Percentiles rank a stretch among this genome's conserved stretches.
These are phyloP conservation scores for Syngnathus typhle DNA, from an alignment of 2,113 vertebrate species.

Conservation along the genomic window DNA sequence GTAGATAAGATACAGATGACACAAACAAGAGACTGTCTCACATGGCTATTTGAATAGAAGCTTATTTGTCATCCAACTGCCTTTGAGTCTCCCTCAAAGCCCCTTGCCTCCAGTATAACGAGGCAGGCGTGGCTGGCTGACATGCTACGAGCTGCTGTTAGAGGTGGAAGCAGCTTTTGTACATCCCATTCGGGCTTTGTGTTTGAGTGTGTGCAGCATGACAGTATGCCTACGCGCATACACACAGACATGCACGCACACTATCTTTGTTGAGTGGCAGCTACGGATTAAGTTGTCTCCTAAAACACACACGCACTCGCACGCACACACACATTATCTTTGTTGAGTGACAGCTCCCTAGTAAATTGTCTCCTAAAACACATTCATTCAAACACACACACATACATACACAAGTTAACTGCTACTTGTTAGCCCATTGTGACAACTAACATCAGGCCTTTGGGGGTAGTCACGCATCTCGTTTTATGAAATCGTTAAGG, in stretches of 20 bases:
- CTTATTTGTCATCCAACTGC: neutral
- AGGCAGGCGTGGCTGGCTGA: slow-evolving; percentile 39
- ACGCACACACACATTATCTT: slow-evolving; percentile 37
- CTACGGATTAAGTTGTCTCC: slow-evolving; percentile 41
- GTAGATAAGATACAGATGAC: neutral
- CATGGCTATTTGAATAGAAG: slow-evolving; percentile 8
- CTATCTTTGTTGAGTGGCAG: slow-evolving; percentile 18
- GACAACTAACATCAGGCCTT: slow-evolving; percentile 27
- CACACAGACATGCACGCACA: neutral
- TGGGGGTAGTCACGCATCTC: too few species aligned
- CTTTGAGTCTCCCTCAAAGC: neutral
- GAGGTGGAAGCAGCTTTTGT: neutral
- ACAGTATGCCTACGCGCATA: neutral
- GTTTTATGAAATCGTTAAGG: too few species aligned
- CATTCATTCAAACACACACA: slow-evolving; percentile 5
- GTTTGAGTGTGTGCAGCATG: slow-evolving; percentile 15
- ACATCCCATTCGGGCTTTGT: slow-evolving; percentile 5
- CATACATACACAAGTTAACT: slow-evolving; percentile 37
- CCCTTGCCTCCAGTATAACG: neutral
- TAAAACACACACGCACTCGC: slow-evolving; percentile 13
- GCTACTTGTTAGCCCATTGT: slow-evolving; percentile 37
- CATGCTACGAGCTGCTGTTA: slow-evolving; percentile 6
- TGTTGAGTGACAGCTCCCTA: slow-evolving; percentile 44
- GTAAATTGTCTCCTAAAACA: slow-evolving; percentile 14
- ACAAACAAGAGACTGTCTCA: neutral